Base-by-base conservation (phyloP, 1,140 invertebrate species). In the Drosophila takahashii region DNA sequence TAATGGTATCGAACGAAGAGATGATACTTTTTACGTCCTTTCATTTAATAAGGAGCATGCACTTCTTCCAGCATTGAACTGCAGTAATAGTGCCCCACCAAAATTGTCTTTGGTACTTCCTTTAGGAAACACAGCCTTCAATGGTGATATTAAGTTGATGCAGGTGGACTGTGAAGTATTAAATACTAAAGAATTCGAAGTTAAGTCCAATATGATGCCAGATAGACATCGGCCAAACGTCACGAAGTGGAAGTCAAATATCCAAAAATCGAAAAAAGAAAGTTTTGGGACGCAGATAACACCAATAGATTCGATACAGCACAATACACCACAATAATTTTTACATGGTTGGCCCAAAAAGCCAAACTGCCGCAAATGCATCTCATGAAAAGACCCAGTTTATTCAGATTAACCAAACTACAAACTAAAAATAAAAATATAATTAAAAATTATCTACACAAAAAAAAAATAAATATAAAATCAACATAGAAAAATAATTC, bases 121-220 rank as follows among this genome's bases (percentile, higher is more conserved):
- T n/a, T 95, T 95, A 6, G 91, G 94, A 10, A 96, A 96, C 84
- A 95, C 95, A 0, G 92, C 95, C 72, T 93, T 94, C n/a, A 94
- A 94, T 45, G 94, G 95, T 62, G 95, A 96, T 47, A 93, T 98
- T 10, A 95, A 96, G 27, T 94, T 98, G 92, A 98, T 98, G 96
- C 97, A 98, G 93, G 98, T 99, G 37, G 97, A 98, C 91, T 99
- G 98, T 92, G 97, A 98, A 90, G 97, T 99, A 11, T 95, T 97
- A 36, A 96, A 98, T 89, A 98, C 97, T 1, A 95, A 96, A 77
- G 92, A 98, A 42, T 93, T 98, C 7, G 94, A 97, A 77, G 92
- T 98, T 3, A 95, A 95, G 77, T 95, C 96, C n/a, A 94, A 95
- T n/a, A 93, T 95, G 37, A 94, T 97, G 77, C 95, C 95, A 1